Evolutionary conservation across 35 echinoderm and acorn worm species (phyloP), one percentile per base, ranked within the genome.

Genomic region (Heliocidaris erythrogramma): DNA sequence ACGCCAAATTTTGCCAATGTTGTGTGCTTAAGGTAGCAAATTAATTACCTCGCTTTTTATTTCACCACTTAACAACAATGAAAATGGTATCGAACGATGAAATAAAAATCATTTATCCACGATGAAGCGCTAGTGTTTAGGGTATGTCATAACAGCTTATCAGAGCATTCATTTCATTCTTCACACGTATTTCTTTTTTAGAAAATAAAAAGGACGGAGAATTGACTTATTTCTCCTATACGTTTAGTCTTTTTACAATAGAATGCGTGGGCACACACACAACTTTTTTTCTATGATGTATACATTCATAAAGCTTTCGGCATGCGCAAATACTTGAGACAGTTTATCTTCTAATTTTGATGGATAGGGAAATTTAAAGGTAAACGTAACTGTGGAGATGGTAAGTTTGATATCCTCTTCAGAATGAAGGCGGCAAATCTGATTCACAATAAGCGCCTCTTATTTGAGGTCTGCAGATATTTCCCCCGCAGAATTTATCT

Each of bases 361-460:
- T 89, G 87, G 87, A 89, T 89, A 5, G 21, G 85, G 85, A 86
- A 9, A 21, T n/a, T 84, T 88, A 48, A 29, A 88, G 30, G 86
- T 89, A 89, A 89, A 89, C 87, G 87, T 89, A 47, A 48, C 87
- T 18, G 31, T 89, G 32, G 87, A 78, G 65, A 32, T 89, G 31
- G 30, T 89, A 17, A 32, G 32, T 89, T 89, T 89, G 87, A 89
- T 48, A 89, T 47, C 31, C 87, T 7, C 87, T 89, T 89, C 31
- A 89, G 87, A n/a, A 17, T 89, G 31, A 32, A 48, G 87, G 87
- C 87, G 87, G 87, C 87, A 89, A 89, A 89, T 89, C 87, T 31
- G 17, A 89, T 89, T 78, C 87, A 48, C 31, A 48, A 89, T 48
- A 89, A 89, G 31, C 65, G 65, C 65, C 65, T 78, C 27, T n/a